Base-by-base conservation (phyloP, 1,140 invertebrate genomes). In the Phocides pigmalion region DNA sequence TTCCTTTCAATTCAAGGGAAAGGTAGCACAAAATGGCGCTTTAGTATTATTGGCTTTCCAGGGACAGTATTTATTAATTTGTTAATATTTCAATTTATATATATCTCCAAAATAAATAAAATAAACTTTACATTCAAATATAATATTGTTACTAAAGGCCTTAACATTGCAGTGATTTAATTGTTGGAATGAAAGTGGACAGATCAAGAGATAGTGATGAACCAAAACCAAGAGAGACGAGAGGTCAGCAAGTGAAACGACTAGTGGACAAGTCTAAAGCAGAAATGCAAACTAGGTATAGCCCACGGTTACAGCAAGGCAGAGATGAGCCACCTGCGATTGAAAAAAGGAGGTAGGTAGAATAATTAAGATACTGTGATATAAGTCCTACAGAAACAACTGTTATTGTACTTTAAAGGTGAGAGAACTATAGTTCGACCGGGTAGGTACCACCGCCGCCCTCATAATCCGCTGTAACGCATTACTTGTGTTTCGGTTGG, bases 171-270 rank as follows among this genome's bases (percentile, higher is more conserved):
- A 96, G 95, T 92, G 93, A 96, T 39, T 77, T 96, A 14, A 90
- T 96, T 71, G 90, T 93, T 44, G 95, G 94, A 16, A 96, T 96
- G 95, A 95, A 96, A 87, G 93, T 96, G 35, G 95, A 96, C 81
- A 92, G 93, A 65, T 80, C 87, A 32, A 87, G 89, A 75, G 67
- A 91, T 20, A 58, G 53, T 16, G 84, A 89, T 62, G 81, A 89
- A 11, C 11, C 59, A n/a, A 15, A 47, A 3, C 49, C 53, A 3
- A 76, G 42, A 9, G 83, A 87, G 59, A 84, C 84, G 0, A 78
- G 92, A 70, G 89, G 89, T 1, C 78, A 90, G 35, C 85, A 87
- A 74, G 87, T 90, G 0, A 83, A 86, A 35, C 70, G 79, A 3
- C 49, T 88, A 12, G 66, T 84, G 2, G 65, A 66, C n/a, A 78